phyloP scores from a whole-genome alignment of 1,140 invertebrate species.

The Rhagoletis pomonella region DNA sequence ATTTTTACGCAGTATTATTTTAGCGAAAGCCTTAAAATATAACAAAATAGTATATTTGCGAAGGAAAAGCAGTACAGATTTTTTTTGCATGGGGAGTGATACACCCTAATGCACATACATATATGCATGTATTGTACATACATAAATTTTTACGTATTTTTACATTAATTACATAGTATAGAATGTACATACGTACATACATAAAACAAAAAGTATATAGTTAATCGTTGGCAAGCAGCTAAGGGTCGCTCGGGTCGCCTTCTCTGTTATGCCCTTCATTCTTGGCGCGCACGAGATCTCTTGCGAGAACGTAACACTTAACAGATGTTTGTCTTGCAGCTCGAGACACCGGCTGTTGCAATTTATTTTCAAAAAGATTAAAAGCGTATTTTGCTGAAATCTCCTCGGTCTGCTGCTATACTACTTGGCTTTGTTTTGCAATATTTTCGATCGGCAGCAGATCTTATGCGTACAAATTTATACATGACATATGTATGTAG shows the following conservation, averaged over 20 bases:
- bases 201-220: not conserved
- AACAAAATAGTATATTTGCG: too few species aligned
- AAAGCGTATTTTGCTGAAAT: constrained; percentile 9
- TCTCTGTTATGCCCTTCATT: constrained; percentile 15
- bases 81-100: too few species aligned
- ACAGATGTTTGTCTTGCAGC: constrained; percentile 39
- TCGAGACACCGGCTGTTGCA: constrained; percentile 44
- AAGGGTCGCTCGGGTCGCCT: constrained; percentile 3
- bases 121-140: not conserved
- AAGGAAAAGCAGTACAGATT: too few species aligned
- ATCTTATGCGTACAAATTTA: not conserved
- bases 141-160: not conserved
- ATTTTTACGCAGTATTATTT: too few species aligned
- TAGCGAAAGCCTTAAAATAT: too few species aligned
- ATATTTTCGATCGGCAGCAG: too few species aligned
- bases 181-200: not conserved
- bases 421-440: not conserved
- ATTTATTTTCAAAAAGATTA: constrained; percentile 46
- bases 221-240: too few species aligned
- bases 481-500: not conserved
- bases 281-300: constrained; percentile 36
- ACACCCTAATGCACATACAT: too few species aligned
- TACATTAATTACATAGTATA: not conserved
- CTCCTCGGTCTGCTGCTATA: not conserved
- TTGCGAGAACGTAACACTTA: constrained; percentile 42